Conservation (phyloP, 2,888 invertebrate species). For the Eugnorisma glareosa region DNA sequence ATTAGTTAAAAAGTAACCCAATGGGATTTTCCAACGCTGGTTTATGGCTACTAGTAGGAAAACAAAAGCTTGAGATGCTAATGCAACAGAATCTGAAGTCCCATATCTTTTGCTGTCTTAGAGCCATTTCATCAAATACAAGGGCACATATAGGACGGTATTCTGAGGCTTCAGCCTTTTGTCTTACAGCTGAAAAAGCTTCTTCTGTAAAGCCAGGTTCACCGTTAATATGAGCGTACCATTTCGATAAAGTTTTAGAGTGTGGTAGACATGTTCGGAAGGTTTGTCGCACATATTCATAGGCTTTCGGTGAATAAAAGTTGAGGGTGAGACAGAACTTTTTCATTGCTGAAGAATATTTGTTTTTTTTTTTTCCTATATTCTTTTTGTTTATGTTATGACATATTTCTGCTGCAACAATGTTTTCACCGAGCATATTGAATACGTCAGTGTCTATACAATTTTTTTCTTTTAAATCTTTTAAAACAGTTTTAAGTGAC, state of each 20-base stretch:
- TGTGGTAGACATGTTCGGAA: slow-evolving; percentile 18
- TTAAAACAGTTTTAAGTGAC: too few relatives aligned
- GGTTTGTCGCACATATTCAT: slow-evolving; percentile 8
- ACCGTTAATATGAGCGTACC: slow-evolving; percentile 13
- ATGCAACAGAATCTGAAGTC: slow-evolving; percentile 7
- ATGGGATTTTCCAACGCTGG: slow-evolving; percentile 11
- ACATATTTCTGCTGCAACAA: slow-evolving; percentile 16
- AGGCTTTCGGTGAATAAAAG: slow-evolving; percentile 13
- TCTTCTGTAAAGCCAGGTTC: slow-evolving; percentile 21
- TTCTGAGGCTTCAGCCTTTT: slow-evolving; percentile 6
- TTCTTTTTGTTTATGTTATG: slow-evolving; percentile 13
- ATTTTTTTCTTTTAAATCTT: too few relatives aligned
- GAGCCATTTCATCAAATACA: slow-evolving; percentile 10
- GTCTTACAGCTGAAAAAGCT: slow-evolving; percentile 8
- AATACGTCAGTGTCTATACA: too few relatives aligned
- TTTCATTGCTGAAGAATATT: slow-evolving; percentile 12
- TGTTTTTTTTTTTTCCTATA: slow-evolving; percentile 12
- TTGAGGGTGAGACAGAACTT: slow-evolving; percentile 15
- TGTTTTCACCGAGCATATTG: slow-evolving; percentile 19
- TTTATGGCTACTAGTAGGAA: slow-evolving; percentile 11
- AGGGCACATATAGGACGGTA: slow-evolving; percentile 7
- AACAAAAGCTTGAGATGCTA: slow-evolving; percentile 21
- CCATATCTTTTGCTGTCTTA: slow-evolving; percentile 15
- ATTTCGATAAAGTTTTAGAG: too few relatives aligned
- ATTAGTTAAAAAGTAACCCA: slow-evolving; percentile 16